phyloP scores from a whole-genome alignment of 2,797 vertebrate genomes.

The Phaenicophaeus curvirostris region DNA sequence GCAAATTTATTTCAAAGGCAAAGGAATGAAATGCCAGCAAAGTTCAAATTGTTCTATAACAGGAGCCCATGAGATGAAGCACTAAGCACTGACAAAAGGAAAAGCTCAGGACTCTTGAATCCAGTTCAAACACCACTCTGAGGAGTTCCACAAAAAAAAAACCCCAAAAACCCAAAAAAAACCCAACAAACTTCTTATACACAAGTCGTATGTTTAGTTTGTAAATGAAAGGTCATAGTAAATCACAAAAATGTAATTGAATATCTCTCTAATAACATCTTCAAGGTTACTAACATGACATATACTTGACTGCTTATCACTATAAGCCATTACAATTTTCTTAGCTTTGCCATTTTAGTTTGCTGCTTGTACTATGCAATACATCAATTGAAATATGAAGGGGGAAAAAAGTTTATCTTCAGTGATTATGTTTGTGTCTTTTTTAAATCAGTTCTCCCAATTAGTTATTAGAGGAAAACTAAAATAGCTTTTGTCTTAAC shows the following conservation, averaged over 20 bases:
- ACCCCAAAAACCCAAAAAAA: not conserved
- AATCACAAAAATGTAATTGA: not conserved
- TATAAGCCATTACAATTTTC: not conserved
- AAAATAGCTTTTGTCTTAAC: not conserved
- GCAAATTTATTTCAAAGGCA: not conserved
- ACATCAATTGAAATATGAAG: not conserved
- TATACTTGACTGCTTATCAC: not conserved
- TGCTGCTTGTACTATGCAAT: not conserved
- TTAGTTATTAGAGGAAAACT: not conserved
- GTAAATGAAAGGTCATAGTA: not conserved
- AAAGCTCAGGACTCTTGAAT: not conserved
- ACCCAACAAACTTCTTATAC: not conserved
- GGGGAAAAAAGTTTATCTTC: too few relatives aligned
- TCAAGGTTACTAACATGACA: not conserved
- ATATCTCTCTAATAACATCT: not conserved
- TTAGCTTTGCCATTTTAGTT: not conserved
- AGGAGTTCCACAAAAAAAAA: not conserved
- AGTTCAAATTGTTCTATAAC: not conserved
- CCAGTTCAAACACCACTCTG: not conserved
- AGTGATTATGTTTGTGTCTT: not conserved
- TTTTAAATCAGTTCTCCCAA: not conserved
- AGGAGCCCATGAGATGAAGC: not conserved
- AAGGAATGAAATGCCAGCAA: not conserved
- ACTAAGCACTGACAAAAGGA: accelerated
- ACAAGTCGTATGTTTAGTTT: not conserved